Base-by-base conservation (phyloP, 2,797 vertebrate species). In the Coendou prehensilis region DNA sequence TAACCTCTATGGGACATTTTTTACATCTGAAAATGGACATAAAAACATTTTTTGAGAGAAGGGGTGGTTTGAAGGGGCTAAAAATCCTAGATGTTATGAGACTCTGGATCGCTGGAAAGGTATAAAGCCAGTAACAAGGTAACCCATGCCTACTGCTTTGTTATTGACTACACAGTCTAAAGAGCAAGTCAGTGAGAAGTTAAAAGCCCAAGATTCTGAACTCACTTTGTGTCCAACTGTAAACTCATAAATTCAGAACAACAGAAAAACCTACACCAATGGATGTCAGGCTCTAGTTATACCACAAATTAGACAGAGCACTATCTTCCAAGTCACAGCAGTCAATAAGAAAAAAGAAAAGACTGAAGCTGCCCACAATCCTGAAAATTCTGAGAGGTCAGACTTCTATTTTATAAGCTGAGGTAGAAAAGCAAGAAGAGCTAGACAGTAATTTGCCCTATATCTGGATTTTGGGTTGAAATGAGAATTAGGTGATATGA, bases 361-460 rank as follows among this genome's bases (percentile, higher is more conserved):
- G 11, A 47, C 3, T 23, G 18, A 64, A 15, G 1, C 13, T 86
- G 6, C 9, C 37, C 45, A 64, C 11, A 15, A 22, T 87, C 75
- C 61, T 47, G 59, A 94, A 33, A 64, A 37, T 67, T 84, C 63
- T 67, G n/a, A 83, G 67, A 93, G 47, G 37, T 52, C 78, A 87
- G 28, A 93, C 57, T 69, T 91, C 89, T 73, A 76, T 28, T 52
- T 78, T 79, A 54, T 54, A 20, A 15, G 14, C 14, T 7, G 0
- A 90, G 71, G 52, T 57, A 93, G 57, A 57, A 64, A 95, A 82
- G 69, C n/a, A 80, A 71, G 22, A 64, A 78, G 6, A 96, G 15
- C 9, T 92, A 81, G 33, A 76, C 17, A 87, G 7, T 9, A 69
- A 28, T 59, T 84, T 85, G 5, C 47, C 87, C 84, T 93, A 64